Evolutionary conservation across 2,797 vertebrate genomes (phyloP).

Genomic region (Argentina silus): DNA sequence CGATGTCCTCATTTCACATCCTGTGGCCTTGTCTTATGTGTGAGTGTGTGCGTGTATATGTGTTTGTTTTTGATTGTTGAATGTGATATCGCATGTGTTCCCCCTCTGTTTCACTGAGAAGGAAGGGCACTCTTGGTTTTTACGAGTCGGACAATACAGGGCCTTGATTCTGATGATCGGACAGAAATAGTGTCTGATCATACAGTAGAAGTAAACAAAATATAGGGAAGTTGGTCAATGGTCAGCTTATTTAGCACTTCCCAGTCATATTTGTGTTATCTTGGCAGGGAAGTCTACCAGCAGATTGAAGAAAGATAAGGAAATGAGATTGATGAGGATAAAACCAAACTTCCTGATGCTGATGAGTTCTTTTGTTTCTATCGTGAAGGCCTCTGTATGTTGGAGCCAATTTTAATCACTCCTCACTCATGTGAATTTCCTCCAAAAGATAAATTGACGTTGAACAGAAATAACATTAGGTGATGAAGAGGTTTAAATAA

Average conservation of each 20-base stretch:
- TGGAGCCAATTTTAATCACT: neutral
- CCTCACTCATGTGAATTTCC: neutral
- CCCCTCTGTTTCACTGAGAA: slow-evolving; percentile 17
- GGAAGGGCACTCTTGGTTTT: slow-evolving; percentile 22
- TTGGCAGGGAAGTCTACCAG: slow-evolving; percentile 16
- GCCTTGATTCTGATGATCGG: no score
- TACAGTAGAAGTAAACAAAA: neutral
- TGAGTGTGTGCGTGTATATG: neutral
- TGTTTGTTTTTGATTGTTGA: slow-evolving; percentile 9
- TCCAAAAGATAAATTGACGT: neutral
- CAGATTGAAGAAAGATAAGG: slow-evolving; percentile 14
- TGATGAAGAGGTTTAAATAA: neutral
- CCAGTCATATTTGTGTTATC: slow-evolving; percentile 2
- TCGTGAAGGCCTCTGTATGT: neutral
- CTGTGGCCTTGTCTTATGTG: slow-evolving; percentile 42
- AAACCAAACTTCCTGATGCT: slow-evolving; percentile 28
- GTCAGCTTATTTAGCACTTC: slow-evolving; percentile 11
- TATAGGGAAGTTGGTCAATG: neutral
- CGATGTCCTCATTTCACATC: slow-evolving; percentile 26
- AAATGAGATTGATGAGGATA: slow-evolving; percentile 27
- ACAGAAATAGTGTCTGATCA: neutral
- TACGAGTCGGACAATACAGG: neutral
- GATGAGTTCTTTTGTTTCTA: slow-evolving; percentile 5
- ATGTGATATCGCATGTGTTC: slow-evolving; percentile 4
- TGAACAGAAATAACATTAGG: neutral